Evolutionary conservation across 2,797 vertebrate genomes (phyloP), one percentile per base, ranked within the genome.

Genomic region (Babyrousa celebensis): DNA sequence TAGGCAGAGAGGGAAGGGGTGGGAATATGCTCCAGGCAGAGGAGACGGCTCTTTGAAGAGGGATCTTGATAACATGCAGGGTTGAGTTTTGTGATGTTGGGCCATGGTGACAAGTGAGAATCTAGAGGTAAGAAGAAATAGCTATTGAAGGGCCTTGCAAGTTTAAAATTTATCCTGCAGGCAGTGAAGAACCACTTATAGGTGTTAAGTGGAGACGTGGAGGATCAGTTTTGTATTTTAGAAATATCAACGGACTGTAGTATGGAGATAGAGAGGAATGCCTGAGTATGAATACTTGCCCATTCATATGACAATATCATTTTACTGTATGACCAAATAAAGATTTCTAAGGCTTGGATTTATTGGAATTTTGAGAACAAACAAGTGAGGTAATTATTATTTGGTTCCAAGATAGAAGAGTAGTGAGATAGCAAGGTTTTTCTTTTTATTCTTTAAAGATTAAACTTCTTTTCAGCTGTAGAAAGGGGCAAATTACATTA

Each of bases 401-500:
- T 98, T 97, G 94, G 85, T 98, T 98, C 96, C 94, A 98, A 98
- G 97, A 83, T 98, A 96, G 95, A 96, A 96, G 96, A 98, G 94
- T 98, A 98, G 93, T 79, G 89, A 97, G 96, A 92, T 96, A 98
- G 97, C 96, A 98, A 97, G 96, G 97, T 98, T 96, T 97, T 98
- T 96, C 98, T 97, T 99, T 98, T 98, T 95, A 98, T 48, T 96
- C 96, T 98, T 97, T 98, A 98, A 98, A 98, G 96, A 97, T 96
- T 98, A 96, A 98, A 97, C 97, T 98, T 98, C 97, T 98, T 98
- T 98, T 99, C 98, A 98, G 98, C 98, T 99, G 98, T 96, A 98
- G 99, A 99, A 98, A 98, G 98, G 98, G 99, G 98, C 98, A 98
- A 99, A 98, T 99, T 98, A 98, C 96, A 98, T 99, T 99, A 99